Conservation (phyloP, 2,113 vertebrate species). For the Chamaea fasciata region DNA sequence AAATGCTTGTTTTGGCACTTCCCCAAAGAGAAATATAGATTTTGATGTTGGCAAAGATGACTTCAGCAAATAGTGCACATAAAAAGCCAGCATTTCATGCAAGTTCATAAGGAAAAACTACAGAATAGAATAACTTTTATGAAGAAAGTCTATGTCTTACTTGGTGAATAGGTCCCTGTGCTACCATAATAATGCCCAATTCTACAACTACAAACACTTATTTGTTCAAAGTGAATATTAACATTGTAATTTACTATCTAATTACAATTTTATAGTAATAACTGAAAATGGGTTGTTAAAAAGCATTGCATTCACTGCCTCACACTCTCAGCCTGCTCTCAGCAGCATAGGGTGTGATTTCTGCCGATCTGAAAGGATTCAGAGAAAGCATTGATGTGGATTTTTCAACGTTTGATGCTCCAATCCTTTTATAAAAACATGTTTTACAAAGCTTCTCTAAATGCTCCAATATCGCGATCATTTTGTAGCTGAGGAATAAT, state of each 20-base stretch:
- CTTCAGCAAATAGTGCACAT: conserved; percentile 39
- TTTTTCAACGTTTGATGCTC: neutral
- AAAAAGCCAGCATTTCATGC: conserved; percentile 7
- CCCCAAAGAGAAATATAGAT: conserved; percentile 8
- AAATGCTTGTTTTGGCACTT: conserved; percentile 25
- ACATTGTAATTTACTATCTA: conserved; percentile 81
- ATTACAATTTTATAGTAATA: conserved; percentile 78
- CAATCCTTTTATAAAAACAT: neutral
- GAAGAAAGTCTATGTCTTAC: conserved; percentile 54
- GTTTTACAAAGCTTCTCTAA: neutral
- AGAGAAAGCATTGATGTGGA: neutral
- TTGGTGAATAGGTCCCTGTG: conserved; percentile 64
- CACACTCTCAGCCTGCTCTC: neutral
- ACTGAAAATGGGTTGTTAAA: conserved; percentile 72
- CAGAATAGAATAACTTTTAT: conserved; percentile 54
- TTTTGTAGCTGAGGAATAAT: neutral
- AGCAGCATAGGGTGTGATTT: neutral
- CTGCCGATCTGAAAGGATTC: conserved; percentile 3
- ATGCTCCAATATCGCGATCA: neutral
- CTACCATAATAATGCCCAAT: conserved; percentile 66
- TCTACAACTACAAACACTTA: conserved; percentile 68
- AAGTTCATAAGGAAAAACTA: conserved; percentile 33
- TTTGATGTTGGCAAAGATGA: conserved; percentile 15
- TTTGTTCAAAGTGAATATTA: conserved; percentile 81
- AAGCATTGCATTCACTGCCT: conserved; percentile 19